A percentile compares a stretch with the other conserved stretches of the same genome.
phyloP scores from a whole-genome alignment of 2,113 vertebrate genomes.

The Crotophaga sulcirostris region DNA sequence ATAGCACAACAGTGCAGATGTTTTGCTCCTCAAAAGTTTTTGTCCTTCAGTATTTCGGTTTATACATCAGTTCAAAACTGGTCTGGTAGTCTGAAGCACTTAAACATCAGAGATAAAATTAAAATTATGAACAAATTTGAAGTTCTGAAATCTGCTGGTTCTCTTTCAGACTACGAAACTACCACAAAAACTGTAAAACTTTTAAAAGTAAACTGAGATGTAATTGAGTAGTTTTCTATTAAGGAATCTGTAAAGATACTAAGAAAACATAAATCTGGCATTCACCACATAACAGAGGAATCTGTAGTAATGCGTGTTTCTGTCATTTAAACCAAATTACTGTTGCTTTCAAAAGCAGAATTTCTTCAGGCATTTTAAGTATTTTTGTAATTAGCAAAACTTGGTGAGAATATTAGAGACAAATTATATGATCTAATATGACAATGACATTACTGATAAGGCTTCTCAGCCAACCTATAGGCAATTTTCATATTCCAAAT shows the following conservation, averaged over 20 bases:
- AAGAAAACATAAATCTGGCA: background rate
- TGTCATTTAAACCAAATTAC: background rate
- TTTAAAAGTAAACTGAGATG: background rate
- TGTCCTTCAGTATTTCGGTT: background rate
- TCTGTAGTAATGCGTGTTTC: background rate
- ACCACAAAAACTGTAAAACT: background rate
- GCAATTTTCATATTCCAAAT: background rate
- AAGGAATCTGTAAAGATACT: background rate
- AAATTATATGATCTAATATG: background rate
- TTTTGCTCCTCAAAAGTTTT: background rate
- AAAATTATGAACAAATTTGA: background rate
- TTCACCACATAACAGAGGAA: background rate
- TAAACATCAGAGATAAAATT: background rate
- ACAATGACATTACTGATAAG: background rate
- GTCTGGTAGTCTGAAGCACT: rapidly evolving
- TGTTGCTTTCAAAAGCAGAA: background rate
- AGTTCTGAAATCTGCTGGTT: background rate
- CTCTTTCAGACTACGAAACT: background rate
- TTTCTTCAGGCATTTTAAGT: background rate
- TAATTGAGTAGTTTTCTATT: background rate
- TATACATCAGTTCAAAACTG: background rate
- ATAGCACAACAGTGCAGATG: background rate
- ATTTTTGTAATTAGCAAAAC: background rate
- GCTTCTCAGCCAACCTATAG: background rate
- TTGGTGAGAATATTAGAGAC: background rate